Percentiles rank a stretch among this genome's conserved stretches.
Conservation (phyloP, 1,140 invertebrate genomes). For the Drosophila rhopaloa region DNA sequence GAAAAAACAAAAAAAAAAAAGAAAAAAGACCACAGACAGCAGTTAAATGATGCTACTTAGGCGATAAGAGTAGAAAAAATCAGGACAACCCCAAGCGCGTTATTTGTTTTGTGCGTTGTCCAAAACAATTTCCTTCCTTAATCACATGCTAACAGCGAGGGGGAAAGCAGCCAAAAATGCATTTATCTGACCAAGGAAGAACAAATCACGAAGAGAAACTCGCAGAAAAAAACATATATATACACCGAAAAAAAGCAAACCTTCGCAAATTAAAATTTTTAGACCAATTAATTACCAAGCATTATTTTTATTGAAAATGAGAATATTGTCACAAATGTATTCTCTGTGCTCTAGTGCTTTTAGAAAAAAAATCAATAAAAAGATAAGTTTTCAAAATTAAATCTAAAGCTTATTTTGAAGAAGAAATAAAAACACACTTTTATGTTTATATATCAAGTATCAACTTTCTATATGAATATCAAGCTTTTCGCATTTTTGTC, state of each 20-base stretch:
- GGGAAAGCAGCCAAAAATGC: conserved; percentile 54
- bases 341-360: too few relatives aligned
- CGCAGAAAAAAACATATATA: conserved; percentile 32
- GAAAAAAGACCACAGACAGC: conserved; percentile 54
- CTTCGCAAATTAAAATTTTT: too few relatives aligned
- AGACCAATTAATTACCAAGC: too few relatives aligned
- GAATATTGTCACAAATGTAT: too few relatives aligned
- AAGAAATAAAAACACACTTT: too few relatives aligned
- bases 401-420: too few relatives aligned
- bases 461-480: too few relatives aligned
- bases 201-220: conserved; percentile 54
- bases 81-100: conserved; percentile 48
- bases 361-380: too few relatives aligned
- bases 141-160: conserved; percentile 72
- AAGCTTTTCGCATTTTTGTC: too few relatives aligned
- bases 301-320: too few relatives aligned
- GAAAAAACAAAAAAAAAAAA: background rate
- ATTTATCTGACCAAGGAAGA: conserved; percentile 71
- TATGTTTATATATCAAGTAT: too few relatives aligned
- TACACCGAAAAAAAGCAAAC: conserved; percentile 2
- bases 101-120: conserved; percentile 77
- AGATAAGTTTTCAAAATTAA: too few relatives aligned
- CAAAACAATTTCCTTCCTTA: conserved; percentile 84
- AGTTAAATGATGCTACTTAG: conserved; percentile 79
- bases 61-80: conserved; percentile 57